phyloP scores from a whole-genome alignment of 2,113 vertebrate species.

The Tachysurus fulvidraco region DNA sequence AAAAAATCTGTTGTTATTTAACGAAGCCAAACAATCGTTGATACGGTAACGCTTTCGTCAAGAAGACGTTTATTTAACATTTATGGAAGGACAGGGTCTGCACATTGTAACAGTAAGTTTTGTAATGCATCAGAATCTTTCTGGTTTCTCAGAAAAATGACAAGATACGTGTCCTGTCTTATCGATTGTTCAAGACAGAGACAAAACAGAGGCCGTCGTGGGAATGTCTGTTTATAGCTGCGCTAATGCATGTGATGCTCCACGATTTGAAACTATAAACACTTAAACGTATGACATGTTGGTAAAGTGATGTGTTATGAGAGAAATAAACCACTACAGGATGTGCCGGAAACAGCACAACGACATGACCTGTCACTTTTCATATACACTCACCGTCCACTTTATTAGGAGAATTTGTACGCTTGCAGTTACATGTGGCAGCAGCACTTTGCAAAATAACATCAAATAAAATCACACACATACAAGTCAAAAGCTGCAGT shows the following conservation, averaged over 20 bases:
- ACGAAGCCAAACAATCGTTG: no score
- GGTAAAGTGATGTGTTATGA: not conserved
- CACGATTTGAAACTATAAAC: not conserved
- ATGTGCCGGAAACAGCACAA: not conserved
- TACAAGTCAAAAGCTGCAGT: not conserved
- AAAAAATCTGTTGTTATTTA: not conserved
- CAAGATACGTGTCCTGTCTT: not conserved
- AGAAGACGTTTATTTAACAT: not conserved
- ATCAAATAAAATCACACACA: not conserved
- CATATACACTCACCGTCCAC: not conserved
- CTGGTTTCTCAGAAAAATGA: not conserved
- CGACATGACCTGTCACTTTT: not conserved
- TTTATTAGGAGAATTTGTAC: not conserved
- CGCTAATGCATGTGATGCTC: not conserved
- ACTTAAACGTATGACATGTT: not conserved
- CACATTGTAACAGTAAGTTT: not conserved
- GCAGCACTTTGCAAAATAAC: not conserved
- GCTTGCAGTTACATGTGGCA: not conserved
- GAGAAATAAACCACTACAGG: not conserved
- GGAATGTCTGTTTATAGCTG: conserved; percentile 6
- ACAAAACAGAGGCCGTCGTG: not conserved
- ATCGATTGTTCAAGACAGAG: not conserved
- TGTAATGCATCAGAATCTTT: not conserved
- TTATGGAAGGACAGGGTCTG: not conserved
- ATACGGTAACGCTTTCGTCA: not conserved